Percentiles rank a stretch among this genome's conserved stretches.
phyloP scores from a whole-genome alignment of 2,797 vertebrate genomes.

The Linurgus olivaceus region DNA sequence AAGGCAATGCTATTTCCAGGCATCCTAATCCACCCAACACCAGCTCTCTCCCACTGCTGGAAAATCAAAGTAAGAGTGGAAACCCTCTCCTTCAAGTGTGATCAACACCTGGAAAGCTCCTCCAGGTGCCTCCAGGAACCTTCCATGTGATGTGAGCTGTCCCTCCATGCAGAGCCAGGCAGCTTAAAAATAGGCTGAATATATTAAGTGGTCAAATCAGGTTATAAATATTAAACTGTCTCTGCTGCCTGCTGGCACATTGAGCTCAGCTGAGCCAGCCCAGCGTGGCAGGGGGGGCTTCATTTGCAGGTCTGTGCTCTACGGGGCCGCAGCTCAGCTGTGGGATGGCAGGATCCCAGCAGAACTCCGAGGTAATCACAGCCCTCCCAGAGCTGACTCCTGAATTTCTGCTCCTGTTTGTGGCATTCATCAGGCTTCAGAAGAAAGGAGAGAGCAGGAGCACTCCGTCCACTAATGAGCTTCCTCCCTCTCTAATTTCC shows the following conservation, averaged over 20 bases:
- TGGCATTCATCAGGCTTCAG: background rate
- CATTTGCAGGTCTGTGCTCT: background rate
- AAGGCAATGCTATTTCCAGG: background rate
- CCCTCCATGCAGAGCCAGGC: background rate
- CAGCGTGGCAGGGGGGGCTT: background rate
- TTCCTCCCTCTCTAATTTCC: background rate
- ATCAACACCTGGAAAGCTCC: background rate
- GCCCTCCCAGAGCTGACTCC: background rate
- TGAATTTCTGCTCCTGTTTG: background rate
- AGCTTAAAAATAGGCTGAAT: slow-evolving; percentile 25
- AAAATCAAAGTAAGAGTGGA: background rate
- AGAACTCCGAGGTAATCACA: background rate
- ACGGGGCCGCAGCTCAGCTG: background rate
- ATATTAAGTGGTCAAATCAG: background rate
- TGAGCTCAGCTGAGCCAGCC: background rate
- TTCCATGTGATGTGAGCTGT: background rate
- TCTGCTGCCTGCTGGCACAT: background rate
- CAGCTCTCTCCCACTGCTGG: background rate
- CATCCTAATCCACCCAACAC: background rate
- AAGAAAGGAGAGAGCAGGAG: background rate
- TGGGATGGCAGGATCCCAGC: background rate
- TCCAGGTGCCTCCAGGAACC: background rate
- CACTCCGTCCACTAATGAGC: background rate
- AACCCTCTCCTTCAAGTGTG: background rate
- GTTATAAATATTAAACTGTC: slow-evolving; percentile 22